Evolutionary conservation across 2,113 vertebrate genomes (phyloP), one percentile per base, ranked within the genome.

Genomic region (Oreochromis aureus): DNA sequence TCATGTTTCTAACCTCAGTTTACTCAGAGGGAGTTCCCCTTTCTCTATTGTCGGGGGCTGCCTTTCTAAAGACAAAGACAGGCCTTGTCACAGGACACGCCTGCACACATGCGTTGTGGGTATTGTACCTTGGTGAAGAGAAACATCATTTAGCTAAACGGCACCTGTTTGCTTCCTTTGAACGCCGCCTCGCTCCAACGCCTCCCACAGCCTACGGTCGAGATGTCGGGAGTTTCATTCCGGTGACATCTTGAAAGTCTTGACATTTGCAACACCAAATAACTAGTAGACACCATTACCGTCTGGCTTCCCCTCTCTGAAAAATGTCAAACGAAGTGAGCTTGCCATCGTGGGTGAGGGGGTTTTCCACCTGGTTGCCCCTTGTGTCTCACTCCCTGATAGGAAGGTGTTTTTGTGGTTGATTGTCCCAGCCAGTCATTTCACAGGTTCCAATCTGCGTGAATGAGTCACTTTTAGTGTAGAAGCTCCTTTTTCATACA

Each of bases 11-110:
- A 7, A 19, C 34, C 18, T 53, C 73, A 34, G 80, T 93, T 92
- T 93, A 27, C 88, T 86, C 83, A 84, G 66, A 88, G 89, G 91
- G 92, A 93, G 87, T 90, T 91, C 12, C 92, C 89, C 87, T 54
- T 1, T n/a, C 54, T 82, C 71, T 78, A 12, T 71, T 87, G 92
- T 89, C 71, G 87, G 46, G 86, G 61, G 86, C 44, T 79, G 30
- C 44, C 82, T 82, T 30, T 84, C 51, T 80, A 78, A 86, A 86
- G 80, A 89, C 69, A 91, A 85, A 88, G 51, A 80, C 56, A 55
- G 63, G 13, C 73, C 55, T 10, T 12, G 30, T 19, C 15, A 78
- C 71, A 27, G 36, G 44, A 3, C 48, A 59, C 19, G n/a, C 34
- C 63, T 76, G 7, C 34, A 19, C 84, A 58, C 87, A 79, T 53